Conservation (phyloP, 2,888 invertebrate genomes). For the Alviniconcha strummeri region DNA sequence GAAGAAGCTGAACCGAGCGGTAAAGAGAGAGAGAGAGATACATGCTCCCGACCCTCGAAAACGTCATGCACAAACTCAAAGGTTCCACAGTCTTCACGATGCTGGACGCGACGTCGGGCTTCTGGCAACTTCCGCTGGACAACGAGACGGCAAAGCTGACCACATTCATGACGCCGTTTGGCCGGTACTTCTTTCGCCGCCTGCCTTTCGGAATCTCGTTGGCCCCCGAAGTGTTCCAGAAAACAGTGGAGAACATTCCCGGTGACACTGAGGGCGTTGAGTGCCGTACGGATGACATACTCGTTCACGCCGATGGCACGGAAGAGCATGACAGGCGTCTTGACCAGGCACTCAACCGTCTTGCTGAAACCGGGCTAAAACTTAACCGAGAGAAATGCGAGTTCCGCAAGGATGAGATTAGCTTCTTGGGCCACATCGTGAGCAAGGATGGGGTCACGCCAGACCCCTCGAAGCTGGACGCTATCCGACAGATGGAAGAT, state of each 20-base stretch:
- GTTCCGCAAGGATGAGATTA: not conserved
- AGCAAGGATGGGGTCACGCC: not conserved
- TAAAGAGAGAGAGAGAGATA: not conserved
- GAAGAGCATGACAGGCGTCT: not conserved
- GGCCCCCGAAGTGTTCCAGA: not conserved
- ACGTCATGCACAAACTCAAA: not conserved
- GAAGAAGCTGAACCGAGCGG: conserved; percentile 7
- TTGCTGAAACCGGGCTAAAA: not conserved
- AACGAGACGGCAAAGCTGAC: not conserved
- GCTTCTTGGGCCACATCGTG: not conserved
- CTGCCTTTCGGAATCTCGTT: not conserved
- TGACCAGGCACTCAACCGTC: not conserved
- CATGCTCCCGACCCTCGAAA: not conserved
- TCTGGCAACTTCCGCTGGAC: not conserved
- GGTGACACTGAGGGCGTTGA: not conserved
- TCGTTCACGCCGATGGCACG: not conserved
- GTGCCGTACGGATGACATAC: not conserved
- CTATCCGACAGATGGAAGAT: not conserved
- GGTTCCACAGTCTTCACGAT: not conserved
- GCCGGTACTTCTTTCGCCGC: not conserved
- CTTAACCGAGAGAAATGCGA: not conserved
- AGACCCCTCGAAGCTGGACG: not conserved
- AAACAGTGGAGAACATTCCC: not conserved
- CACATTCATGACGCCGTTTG: not conserved
- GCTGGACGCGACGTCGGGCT: not conserved